These are phyloP conservation scores for Protomyctophum bolini DNA, from an alignment of 2,113 vertebrate species.

Conservation along the genomic window DNA sequence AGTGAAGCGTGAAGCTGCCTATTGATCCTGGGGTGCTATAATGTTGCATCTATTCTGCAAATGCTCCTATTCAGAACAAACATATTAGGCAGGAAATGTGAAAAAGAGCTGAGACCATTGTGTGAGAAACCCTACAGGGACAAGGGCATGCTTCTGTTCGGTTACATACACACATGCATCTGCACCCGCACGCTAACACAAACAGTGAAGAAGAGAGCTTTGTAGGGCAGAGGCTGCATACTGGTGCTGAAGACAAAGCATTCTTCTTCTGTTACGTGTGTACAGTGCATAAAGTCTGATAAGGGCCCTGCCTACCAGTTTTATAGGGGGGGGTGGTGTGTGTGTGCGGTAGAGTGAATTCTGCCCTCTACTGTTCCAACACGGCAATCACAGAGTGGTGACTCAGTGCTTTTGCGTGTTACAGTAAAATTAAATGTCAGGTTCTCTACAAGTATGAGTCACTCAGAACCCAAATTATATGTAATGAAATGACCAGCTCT, in stretches of 20 bases:
- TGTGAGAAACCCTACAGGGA: no score
- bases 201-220: not conserved
- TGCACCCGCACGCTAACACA: not conserved
- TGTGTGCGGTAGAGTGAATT: not conserved
- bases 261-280: not conserved
- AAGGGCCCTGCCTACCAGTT: slow-evolving; percentile 18
- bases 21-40: slow-evolving; percentile 6
- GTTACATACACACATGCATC: not conserved
- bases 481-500: slow-evolving; percentile 7
- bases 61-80: slow-evolving; percentile 23
- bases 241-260: slow-evolving; percentile 15
- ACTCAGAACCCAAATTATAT: slow-evolving; percentile 36
- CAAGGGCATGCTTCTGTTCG: no score
- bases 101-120: not conserved
- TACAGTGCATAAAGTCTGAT: not conserved
- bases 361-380: slow-evolving; percentile 51
- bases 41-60: not conserved
- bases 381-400: slow-evolving; percentile 5
- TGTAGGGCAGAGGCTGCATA: not conserved
- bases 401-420: slow-evolving; percentile 21
- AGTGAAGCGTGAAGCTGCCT: slow-evolving; percentile 7
- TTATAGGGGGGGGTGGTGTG: slow-evolving; percentile 20
- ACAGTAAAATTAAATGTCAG: slow-evolving; percentile 39
- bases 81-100: not conserved
- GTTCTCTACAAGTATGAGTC: slow-evolving; percentile 31